These are phyloP conservation scores for Pyxicephalus adspersus DNA, from an alignment of 2,113 vertebrate genomes.

Conservation along the genomic window DNA sequence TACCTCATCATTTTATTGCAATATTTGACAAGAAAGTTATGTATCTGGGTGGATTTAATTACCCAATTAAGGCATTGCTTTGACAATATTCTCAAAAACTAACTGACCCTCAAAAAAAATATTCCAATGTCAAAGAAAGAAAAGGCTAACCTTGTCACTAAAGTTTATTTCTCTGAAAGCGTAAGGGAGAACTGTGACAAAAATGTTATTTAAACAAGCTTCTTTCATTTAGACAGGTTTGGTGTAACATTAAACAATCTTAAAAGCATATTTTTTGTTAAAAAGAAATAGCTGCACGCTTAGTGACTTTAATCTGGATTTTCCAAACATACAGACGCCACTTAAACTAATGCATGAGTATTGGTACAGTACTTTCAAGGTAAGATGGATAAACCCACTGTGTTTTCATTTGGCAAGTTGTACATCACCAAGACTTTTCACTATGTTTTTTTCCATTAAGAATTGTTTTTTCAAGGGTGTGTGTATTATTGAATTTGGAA, in stretches of 20 bases:
- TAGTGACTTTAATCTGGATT: neutral
- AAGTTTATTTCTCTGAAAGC: constrained; percentile 22
- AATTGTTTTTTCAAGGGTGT: too few relatives aligned
- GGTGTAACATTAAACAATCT: constrained; percentile 29
- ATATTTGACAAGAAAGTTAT: neutral
- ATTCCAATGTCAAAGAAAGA: neutral
- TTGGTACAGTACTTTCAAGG: neutral
- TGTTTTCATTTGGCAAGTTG: neutral
- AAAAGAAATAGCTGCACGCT: neutral
- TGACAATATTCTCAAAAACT: neutral
- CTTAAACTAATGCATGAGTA: neutral
- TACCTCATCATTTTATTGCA: neutral
- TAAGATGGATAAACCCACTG: neutral
- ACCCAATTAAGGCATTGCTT: neutral
- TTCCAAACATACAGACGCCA: neutral
- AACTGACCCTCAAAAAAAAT: constrained; percentile 4
- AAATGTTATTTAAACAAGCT: constrained; percentile 27
- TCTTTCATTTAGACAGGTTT: constrained; percentile 25
- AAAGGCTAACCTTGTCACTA: constrained; percentile 5
- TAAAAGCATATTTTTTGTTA: constrained; percentile 8
- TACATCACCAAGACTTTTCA: neutral
- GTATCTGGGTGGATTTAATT: neutral
- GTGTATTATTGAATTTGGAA: too few relatives aligned
- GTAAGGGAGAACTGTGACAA: constrained; percentile 32
- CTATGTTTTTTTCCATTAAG: too few relatives aligned